phyloP scores from a whole-genome alignment of 2,113 vertebrate genomes.

The Suncus etruscus region DNA sequence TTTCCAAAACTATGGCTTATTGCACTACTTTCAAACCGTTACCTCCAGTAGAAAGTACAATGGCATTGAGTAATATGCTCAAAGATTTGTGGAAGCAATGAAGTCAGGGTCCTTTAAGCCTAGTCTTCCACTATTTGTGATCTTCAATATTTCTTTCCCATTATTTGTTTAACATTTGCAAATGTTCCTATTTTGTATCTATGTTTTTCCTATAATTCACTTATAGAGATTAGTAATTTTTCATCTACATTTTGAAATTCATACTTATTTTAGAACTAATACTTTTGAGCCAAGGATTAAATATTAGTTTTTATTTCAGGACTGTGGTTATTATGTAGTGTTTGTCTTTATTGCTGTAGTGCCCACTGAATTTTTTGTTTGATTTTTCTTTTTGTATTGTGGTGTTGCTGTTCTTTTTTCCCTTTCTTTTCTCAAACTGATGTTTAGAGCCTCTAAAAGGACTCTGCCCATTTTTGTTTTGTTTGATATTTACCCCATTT shows the following conservation, averaged over 20 bases:
- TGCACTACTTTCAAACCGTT: neutral
- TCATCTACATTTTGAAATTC: neutral
- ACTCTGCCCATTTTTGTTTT: too few relatives aligned
- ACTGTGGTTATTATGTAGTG: too few relatives aligned
- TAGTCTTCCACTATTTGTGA: slow-evolving; percentile 53
- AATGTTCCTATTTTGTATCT: neutral
- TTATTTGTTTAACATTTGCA: slow-evolving; percentile 61
- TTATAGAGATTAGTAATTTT: slow-evolving; percentile 49
- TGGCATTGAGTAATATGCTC: slow-evolving; percentile 59
- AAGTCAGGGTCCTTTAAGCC: slow-evolving; percentile 41
- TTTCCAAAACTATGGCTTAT: neutral
- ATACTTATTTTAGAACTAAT: slow-evolving; percentile 8
- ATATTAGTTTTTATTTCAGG: neutral
- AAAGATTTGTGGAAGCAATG: slow-evolving; percentile 51
- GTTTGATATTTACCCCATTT: too few relatives aligned
- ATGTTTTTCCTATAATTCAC: neutral
- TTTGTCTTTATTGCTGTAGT: too few relatives aligned
- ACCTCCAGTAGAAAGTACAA: neutral
- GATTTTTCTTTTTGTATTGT: too few relatives aligned
- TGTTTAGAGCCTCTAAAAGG: too few relatives aligned
- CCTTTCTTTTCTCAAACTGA: too few relatives aligned
- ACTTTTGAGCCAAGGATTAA: neutral
- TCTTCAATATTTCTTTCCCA: slow-evolving; percentile 68
- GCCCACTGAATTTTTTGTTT: too few relatives aligned
- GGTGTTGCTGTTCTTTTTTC: too few relatives aligned